Evolutionary conservation across 1,140 invertebrate genomes (phyloP), one percentile per base, ranked within the genome.

Genomic region (Nixonia krombeini): DNA sequence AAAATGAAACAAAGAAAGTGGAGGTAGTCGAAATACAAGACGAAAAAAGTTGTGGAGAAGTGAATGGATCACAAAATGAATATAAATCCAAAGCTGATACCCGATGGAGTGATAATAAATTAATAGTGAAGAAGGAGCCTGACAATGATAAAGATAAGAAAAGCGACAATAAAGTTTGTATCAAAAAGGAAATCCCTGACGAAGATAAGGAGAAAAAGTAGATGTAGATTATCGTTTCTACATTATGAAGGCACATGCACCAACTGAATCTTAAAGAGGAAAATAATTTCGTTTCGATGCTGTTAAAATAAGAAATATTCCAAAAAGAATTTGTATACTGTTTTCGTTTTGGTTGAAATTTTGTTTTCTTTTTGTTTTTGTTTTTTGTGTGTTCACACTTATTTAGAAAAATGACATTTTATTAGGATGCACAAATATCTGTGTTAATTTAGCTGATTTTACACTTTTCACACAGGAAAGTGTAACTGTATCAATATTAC

Each of bases 11-110:
- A 3, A 85, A 83, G 17, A 81, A 81, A 47, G 84, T 85, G 0
- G 84, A 85, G 62, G 44, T 85, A 12, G 84, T 85, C 4, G 84
- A 85, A 53, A 85, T 85, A 29, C 80, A 84, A 46, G 83, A 85
- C 29, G 84, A 85, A 45, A 85, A 83, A 56, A 45, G 70, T 33
- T 40, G 71, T 1, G 51, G 58, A 13, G 83, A 86, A 64, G 58
- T 85, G 10, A 86, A 85, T 16, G 84, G 84, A 3, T 76, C 84
- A 0, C 83, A 81, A 37, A 35, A 50, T 26, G 84, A 85, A 25
- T 74, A 55, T 9, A 85, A 85, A 57, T 81, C 74, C 9, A 85
- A 85, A 65, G 74, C 71, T 13, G 84, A 85, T 49, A 82, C 76
- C n/a, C 73, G 84, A 59, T 85, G 84, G 84, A 80, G 84, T 16